Conservation (phyloP, 2,113 vertebrate species). For the Chlamydotis undulata region DNA sequence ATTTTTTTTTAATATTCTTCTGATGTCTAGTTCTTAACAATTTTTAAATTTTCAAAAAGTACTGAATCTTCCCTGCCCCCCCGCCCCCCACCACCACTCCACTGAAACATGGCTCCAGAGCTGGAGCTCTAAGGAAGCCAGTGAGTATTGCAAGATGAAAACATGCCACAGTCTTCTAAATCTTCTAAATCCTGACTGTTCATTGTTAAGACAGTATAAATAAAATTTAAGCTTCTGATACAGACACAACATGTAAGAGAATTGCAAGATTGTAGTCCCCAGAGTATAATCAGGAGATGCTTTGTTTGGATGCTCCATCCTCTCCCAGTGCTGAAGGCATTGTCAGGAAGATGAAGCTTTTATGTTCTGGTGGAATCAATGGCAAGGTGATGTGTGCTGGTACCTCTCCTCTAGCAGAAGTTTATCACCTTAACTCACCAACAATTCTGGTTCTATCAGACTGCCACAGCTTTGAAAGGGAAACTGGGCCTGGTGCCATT, state of each 20-base stretch:
- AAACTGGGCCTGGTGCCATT: neutral
- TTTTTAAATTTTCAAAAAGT: neutral
- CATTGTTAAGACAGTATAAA: neutral
- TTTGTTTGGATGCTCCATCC: neutral
- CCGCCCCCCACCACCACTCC: too few species aligned
- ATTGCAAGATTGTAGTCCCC: neutral
- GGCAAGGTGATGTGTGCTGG: neutral
- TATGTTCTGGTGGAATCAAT: neutral
- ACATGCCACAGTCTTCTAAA: neutral
- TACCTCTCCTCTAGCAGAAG: neutral
- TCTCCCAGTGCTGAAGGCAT: neutral
- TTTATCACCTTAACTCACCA: neutral
- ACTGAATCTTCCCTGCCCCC: fast-evolving
- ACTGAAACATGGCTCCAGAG: neutral
- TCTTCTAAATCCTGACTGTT: neutral
- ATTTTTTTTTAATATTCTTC: neutral
- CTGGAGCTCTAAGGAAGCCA: neutral
- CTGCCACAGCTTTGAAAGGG: neutral
- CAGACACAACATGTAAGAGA: neutral
- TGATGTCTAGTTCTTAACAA: neutral
- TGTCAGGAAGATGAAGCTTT: neutral
- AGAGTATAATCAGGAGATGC: neutral
- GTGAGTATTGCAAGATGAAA: neutral
- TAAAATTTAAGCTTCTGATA: neutral
- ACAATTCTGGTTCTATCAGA: neutral